Percentiles rank a stretch among this genome's conserved stretches.
Evolutionary conservation across 2,113 vertebrate species (phyloP).

Genomic region (Podocnemis expansa): DNA sequence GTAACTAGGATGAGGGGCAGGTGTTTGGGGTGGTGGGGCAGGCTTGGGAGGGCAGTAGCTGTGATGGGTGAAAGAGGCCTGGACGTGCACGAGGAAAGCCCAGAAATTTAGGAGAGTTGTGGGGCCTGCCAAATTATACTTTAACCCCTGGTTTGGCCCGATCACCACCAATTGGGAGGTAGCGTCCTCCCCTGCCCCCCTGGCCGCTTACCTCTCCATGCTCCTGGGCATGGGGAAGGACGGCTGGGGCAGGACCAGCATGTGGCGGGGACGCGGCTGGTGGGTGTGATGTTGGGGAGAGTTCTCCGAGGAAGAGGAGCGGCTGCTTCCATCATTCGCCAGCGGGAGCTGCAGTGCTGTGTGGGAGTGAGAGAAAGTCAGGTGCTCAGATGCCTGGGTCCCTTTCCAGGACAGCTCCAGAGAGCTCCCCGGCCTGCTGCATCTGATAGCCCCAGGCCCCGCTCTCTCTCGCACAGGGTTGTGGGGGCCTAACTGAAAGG

Average conservation of each 20-base stretch:
- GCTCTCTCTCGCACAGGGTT: background rate
- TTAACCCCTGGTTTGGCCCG: no score
- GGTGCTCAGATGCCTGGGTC: background rate
- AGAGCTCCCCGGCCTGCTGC: background rate
- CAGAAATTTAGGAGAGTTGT: no score
- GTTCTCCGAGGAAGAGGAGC: slow-evolving; percentile 88
- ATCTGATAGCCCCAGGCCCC: background rate
- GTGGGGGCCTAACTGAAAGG: background rate
- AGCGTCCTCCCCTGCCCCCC: background rate
- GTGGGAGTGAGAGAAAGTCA: background rate
- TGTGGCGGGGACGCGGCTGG: slow-evolving; percentile 84
- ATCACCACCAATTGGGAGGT: background rate
- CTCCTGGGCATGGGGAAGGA: slow-evolving; percentile 84
- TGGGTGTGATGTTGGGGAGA: slow-evolving; percentile 88
- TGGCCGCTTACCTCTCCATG: slow-evolving; percentile 89
- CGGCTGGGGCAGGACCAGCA: slow-evolving; percentile 86
- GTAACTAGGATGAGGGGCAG: no score
- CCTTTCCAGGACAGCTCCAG: background rate
- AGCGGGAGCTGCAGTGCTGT: slow-evolving; percentile 91
- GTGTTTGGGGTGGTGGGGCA: no score
- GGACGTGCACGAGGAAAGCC: no score
- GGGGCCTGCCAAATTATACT: no score
- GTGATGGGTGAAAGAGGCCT: no score
- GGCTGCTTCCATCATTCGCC: slow-evolving; percentile 89
- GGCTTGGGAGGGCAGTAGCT: no score